Evolutionary conservation across 2,113 vertebrate species (phyloP), one percentile per base, ranked within the genome.

Genomic region (Danionella cerebrum): DNA sequence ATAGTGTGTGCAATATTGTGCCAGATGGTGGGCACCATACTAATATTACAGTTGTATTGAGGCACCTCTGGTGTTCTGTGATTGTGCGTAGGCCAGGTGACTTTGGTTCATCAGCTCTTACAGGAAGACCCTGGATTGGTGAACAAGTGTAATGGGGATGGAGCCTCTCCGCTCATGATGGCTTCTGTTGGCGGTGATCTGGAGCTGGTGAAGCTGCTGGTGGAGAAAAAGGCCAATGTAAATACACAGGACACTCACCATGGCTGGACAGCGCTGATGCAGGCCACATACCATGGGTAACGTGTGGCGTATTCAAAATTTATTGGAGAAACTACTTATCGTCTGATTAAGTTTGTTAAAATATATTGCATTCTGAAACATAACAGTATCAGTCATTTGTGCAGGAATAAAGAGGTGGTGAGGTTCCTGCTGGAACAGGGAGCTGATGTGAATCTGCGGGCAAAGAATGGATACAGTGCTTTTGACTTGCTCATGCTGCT

Each of bases 211-310:
- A 93, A 97, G 82, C 85, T 97, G 4, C 90, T 98, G 78, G 91
- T 95, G 80, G 93, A 97, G 68, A 93, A 89, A 78, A 91, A 82
- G 0, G 94, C 91, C 0, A 92, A 96, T 53, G 65, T 95, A 16
- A 90, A 98, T 84, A 95, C 91, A 69, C 96, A 96, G 70, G 96
- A 98, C 69, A 87, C 86, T 0, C 86, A 91, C 25, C 96, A 98
- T 1, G 94, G 94, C 21, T 98, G 96, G 96, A 98, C 95, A 0
- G 95, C 96, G 19, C 87, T 98, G 42, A 98, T 98, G 96, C 96
- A 98, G 77, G 96, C 96, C 48, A 98, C 96, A 0, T 98, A 98
- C 74, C 96, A 98, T 0, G 95, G 96, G 96, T 98, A 81, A 52
- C 12, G 9, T 5, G 21, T 14, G 13, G n/a, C n/a, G n/a, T n/a